These are phyloP conservation scores for Tarsius wallacei DNA, from an alignment of 2,797 vertebrate species.

Conservation along the genomic window DNA sequence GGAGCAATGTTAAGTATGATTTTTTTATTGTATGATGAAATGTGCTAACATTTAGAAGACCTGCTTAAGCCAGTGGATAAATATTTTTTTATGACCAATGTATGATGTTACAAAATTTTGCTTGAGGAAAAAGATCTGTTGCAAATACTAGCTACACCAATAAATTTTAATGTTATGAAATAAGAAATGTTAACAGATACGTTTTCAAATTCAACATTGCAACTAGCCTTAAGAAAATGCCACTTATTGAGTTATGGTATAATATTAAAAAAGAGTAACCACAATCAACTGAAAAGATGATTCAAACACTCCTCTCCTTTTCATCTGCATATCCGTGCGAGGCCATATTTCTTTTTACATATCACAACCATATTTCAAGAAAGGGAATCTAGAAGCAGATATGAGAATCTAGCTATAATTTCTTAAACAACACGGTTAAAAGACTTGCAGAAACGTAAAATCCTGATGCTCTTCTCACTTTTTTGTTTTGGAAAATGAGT, in stretches of 20 bases:
- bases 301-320: not conserved
- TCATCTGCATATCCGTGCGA: not conserved
- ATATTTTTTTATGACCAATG: conserved; percentile 60
- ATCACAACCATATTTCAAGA: not conserved
- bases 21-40: conserved; percentile 61
- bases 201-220: conserved; percentile 38
- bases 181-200: conserved; percentile 60
- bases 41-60: conserved; percentile 73
- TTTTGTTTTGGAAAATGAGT: conserved; percentile 19
- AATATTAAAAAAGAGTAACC: conserved; percentile 40
- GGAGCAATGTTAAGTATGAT: conserved; percentile 45
- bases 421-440: conserved; percentile 25
- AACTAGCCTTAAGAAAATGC: conserved; percentile 46
- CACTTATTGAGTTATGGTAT: conserved; percentile 21
- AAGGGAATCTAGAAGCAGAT: not conserved
- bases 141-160: conserved; percentile 1
- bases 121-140: conserved; percentile 39
- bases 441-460: conserved; percentile 37
- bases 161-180: conserved; percentile 57
- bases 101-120: not conserved
- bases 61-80: conserved; percentile 43
- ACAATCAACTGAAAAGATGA: conserved; percentile 7
- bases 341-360: conserved; percentile 36
- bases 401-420: conserved; percentile 31
- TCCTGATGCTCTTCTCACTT: not conserved